A percentile compares a stretch with the other conserved stretches of the same genome.
phyloP scores from a whole-genome alignment of 2,113 vertebrate genomes.

The Apeltes quadracus region DNA sequence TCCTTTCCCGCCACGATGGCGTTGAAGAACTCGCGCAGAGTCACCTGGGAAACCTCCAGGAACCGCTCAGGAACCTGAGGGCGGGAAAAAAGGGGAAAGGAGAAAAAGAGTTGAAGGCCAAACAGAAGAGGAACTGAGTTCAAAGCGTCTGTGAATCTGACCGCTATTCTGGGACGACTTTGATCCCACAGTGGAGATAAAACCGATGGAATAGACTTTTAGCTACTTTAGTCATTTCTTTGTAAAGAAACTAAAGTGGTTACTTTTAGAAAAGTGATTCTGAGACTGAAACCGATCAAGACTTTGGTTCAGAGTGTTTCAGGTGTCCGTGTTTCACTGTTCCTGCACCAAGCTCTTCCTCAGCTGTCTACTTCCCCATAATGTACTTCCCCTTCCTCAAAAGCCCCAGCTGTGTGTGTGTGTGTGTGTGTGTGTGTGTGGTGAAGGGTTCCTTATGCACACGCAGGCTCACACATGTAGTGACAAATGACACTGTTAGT shows the following conservation, averaged over 20 bases:
- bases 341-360: conserved; percentile 49
- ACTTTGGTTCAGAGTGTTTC: conserved; percentile 35
- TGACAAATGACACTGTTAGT: conserved; percentile 35
- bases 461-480: not conserved
- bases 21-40: conserved; percentile 98
- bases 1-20: conserved; percentile 98
- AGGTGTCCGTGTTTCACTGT: conserved; percentile 50
- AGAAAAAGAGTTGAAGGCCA: not conserved
- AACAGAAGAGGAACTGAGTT: conserved; percentile 6
- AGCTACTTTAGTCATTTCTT: not conserved
- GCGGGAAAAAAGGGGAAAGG: conserved; percentile 51
- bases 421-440: conserved; percentile 16
- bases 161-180: too few species aligned
- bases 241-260: not conserved
- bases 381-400: conserved; percentile 64
- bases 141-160: too few species aligned
- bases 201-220: too few species aligned
- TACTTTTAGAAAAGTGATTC: conserved; percentile 3
- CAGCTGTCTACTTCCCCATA: conserved; percentile 49
- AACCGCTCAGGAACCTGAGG: conserved; percentile 95
- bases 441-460: conserved; percentile 24
- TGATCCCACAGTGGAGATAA: not conserved
- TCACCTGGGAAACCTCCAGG: conserved; percentile 98
- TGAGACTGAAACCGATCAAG: conserved; percentile 8
- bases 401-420: conserved; percentile 25